These are phyloP conservation scores for Lucilia sericata DNA, from an alignment of 1,140 invertebrate species.

Conservation along the genomic window DNA sequence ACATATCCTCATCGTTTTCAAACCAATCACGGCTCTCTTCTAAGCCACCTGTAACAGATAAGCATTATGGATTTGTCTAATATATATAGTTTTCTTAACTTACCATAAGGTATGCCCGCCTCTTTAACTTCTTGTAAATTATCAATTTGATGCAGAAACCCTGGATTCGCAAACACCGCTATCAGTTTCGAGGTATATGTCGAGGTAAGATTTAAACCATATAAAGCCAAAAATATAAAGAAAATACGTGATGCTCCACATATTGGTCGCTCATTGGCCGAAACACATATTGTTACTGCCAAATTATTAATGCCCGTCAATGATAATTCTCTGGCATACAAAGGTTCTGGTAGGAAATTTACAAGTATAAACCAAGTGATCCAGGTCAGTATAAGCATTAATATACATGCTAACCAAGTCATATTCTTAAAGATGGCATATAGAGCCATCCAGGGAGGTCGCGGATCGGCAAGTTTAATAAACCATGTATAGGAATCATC, in stretches of 20 bases:
- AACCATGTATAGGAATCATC: slow-evolving; percentile 71
- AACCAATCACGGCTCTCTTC: slow-evolving; percentile 70
- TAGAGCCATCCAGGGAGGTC: slow-evolving; percentile 69
- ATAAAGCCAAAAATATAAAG: slow-evolving; percentile 69
- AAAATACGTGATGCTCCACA: slow-evolving; percentile 68
- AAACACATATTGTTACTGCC: slow-evolving; percentile 66
- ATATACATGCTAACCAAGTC: slow-evolving; percentile 68
- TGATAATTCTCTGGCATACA: slow-evolving; percentile 62
- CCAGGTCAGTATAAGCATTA: slow-evolving; percentile 66
- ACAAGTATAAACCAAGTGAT: slow-evolving; percentile 68
- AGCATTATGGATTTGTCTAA: background rate
- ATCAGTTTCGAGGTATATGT: slow-evolving; percentile 72
- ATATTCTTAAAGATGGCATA: slow-evolving; percentile 66
- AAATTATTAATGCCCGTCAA: slow-evolving; percentile 69
- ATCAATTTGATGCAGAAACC: slow-evolving; percentile 69
- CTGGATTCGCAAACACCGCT: slow-evolving; percentile 69
- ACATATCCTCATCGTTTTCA: slow-evolving; percentile 68
- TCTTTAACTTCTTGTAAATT: slow-evolving; percentile 68
- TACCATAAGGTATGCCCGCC: slow-evolving; percentile 66
- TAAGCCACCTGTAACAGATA: slow-evolving; percentile 63
- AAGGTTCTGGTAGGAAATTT: slow-evolving; percentile 64
- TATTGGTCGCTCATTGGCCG: slow-evolving; percentile 68
- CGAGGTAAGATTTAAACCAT: slow-evolving; percentile 69
- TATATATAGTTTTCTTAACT: background rate
- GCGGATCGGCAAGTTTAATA: slow-evolving; percentile 65